A percentile compares a stretch with the other conserved stretches of the same genome.
Evolutionary conservation across 2,888 invertebrate genomes (phyloP).

Genomic region (Seira sanloemensis): DNA sequence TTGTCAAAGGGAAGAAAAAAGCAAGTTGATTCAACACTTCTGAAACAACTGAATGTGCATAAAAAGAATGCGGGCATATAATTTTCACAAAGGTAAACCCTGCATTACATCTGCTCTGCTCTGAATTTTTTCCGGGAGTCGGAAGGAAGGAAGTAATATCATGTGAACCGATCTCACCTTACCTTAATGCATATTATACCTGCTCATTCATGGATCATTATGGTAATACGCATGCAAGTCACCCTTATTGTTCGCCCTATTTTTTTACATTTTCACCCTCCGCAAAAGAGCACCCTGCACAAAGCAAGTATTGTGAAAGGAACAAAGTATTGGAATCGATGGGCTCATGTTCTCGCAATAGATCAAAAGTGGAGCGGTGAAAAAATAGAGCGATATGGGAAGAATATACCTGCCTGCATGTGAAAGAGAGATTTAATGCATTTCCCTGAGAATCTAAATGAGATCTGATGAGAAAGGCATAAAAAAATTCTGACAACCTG

Average conservation of each 20-base stretch:
- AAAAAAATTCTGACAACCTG: constrained; percentile 51
- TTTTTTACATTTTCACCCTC: constrained; percentile 8
- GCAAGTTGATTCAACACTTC: background rate
- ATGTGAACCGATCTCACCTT: background rate
- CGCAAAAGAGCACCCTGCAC: constrained; percentile 14
- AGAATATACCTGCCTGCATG: background rate
- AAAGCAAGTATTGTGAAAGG: background rate
- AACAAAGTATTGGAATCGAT: background rate
- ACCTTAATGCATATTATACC: background rate
- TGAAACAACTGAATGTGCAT: background rate
- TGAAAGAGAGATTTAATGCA: background rate
- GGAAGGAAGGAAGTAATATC: constrained; percentile 23
- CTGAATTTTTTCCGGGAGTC: constrained; percentile 6
- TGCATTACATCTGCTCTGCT: constrained; percentile 7
- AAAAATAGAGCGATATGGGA: background rate
- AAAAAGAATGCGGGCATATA: background rate
- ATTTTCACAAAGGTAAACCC: too few species aligned
- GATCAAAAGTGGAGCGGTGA: background rate
- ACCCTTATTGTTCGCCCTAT: constrained; percentile 10
- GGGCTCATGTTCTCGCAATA: background rate
- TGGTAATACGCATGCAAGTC: background rate
- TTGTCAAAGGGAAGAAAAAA: background rate
- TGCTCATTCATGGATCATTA: constrained; percentile 14
- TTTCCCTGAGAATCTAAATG: background rate
- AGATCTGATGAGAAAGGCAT: constrained; percentile 7